Evolutionary conservation across 2,113 vertebrate species (phyloP), one percentile per base, ranked within the genome.

Genomic region (Plecotus auritus): DNA sequence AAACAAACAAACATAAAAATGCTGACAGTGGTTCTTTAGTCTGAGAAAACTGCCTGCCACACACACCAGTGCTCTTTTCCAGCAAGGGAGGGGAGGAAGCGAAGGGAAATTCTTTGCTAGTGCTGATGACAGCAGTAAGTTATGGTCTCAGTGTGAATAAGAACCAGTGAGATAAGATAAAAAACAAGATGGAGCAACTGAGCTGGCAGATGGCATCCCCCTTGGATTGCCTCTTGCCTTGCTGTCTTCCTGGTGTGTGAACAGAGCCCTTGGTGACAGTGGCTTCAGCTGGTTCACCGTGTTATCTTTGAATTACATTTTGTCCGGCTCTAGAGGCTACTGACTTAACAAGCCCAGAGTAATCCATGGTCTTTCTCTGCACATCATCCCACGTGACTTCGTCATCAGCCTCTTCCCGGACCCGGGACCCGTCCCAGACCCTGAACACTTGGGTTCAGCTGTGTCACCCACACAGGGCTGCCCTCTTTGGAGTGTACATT

Each of bases 71-170:
- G 26, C 20, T 28, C 7, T 92, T 80, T 95, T 32, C 56, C 74
- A 69, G 32, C 1, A 42, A 47, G 17, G 7, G 35, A 32, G 14
- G 23, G 37, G 54, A 23, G 10, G 28, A 26, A 40, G 6, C n/a
- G 2, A 8, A 32, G 70, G 61, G 28, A 37, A 47, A 35, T 61
- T 16, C 26, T 47, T 96, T 5, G 0, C 26, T 35, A 61, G 94
- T 90, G 91, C 47, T 5, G 12, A 91, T 54, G 90, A 85, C n/a
- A 72, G 85, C 83, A 95, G 88, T 78, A 84, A 90, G 88, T 18
- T 35, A 66, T 35, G 82, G 59, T 81, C 67, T 10, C 32, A 1
- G 40, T 95, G 20, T 85, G 77, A 96, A 40, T 67, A 56, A 88
- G 51, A 85, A 78, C 76, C 18, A 83, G 92, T 40, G 67, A 90